Conservation (phyloP, 2,113 vertebrate genomes). For the Gambusia holbrooki region DNA sequence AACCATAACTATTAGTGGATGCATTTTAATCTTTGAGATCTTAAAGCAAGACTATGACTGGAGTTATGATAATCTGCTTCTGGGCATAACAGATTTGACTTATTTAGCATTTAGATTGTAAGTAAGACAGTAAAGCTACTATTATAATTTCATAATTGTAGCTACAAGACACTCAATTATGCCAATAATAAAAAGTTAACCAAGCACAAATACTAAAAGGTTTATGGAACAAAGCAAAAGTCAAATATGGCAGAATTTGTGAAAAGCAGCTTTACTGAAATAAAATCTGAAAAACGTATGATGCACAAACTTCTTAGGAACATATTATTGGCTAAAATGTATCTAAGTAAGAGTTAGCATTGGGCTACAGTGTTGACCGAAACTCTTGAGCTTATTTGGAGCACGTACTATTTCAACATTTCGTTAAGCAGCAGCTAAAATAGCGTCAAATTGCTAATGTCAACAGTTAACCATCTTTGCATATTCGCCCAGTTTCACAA, state of each 20-base stretch:
- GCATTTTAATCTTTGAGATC: background rate
- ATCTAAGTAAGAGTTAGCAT: background rate
- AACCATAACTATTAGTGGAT: background rate
- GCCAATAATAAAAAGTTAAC: too few species aligned
- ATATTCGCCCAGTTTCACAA: background rate
- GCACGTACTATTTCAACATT: background rate
- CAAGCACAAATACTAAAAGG: too few species aligned
- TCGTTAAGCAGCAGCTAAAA: background rate
- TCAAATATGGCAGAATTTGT: too few species aligned
- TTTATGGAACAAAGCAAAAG: too few species aligned
- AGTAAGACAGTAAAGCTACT: too few species aligned
- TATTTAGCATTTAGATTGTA: too few species aligned
- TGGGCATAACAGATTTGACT: background rate
- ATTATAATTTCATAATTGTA: too few species aligned
- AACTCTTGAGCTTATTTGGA: background rate
- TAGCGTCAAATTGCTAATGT: slow-evolving; percentile 5
- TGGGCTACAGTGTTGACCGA: background rate
- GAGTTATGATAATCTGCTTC: slow-evolving; percentile 1
- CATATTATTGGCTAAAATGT: background rate
- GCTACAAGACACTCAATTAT: too few species aligned
- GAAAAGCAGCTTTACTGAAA: too few species aligned
- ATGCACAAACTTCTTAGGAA: too few species aligned
- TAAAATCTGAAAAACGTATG: too few species aligned
- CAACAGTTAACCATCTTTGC: background rate
- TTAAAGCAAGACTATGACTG: slow-evolving; percentile 37